Percentiles rank a stretch among this genome's conserved stretches.
phyloP scores from a whole-genome alignment of 2,113 vertebrate genomes.

The Aphyosemion australe region DNA sequence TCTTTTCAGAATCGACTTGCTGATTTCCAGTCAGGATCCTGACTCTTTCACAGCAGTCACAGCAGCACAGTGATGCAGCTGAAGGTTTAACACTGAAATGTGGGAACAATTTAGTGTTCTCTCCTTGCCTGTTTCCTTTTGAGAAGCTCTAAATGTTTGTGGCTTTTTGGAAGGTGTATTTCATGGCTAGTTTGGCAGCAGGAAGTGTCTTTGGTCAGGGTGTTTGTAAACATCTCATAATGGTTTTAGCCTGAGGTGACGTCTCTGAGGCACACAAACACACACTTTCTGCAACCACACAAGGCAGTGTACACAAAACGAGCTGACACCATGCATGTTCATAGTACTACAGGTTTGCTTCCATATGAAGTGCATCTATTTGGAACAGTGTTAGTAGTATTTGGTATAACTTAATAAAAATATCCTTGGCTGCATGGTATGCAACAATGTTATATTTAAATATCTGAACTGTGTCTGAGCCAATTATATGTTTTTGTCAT shows the following conservation, averaged over 20 bases:
- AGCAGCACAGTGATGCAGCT: slow-evolving; percentile 2
- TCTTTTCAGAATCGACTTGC: neutral
- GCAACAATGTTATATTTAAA: neutral
- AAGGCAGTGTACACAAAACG: neutral
- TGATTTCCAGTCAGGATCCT: neutral
- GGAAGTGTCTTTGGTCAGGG: slow-evolving; percentile 68
- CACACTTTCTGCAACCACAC: neutral
- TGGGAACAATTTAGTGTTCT: slow-evolving; percentile 71
- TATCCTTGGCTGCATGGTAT: too few species aligned
- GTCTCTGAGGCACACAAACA: slow-evolving; percentile 7
- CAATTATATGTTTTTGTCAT: neutral
- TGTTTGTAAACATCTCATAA: slow-evolving; percentile 71
- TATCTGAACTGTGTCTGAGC: neutral
- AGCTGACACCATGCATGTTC: neutral
- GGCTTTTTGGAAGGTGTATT: slow-evolving; percentile 54
- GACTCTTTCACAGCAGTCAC: neutral
- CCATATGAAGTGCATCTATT: neutral
- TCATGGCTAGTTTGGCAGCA: slow-evolving; percentile 71
- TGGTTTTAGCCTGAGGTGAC: slow-evolving; percentile 59
- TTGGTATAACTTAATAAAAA: too few species aligned
- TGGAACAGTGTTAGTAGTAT: too few species aligned
- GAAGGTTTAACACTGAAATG: slow-evolving; percentile 53
- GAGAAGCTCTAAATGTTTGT: slow-evolving; percentile 49
- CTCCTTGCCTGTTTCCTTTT: slow-evolving; percentile 54
- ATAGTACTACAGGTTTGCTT: neutral